Percentiles rank a stretch among this genome's conserved stretches.
phyloP scores from a whole-genome alignment of 2,888 invertebrate genomes.

The Spialia ferax region DNA sequence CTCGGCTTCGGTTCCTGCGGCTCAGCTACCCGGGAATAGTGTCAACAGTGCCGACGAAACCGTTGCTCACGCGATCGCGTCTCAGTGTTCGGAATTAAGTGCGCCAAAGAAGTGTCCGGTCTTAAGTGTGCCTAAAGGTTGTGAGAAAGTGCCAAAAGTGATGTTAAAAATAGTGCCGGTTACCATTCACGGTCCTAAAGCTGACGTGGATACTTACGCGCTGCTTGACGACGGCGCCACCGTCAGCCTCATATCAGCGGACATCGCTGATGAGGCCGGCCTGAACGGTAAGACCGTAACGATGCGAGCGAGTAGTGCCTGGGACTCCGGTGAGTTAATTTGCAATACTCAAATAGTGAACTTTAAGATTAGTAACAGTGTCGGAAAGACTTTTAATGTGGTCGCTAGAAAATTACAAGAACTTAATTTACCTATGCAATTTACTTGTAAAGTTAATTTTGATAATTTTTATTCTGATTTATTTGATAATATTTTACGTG shows the following conservation, averaged over 20 bases:
- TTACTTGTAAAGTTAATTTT: constrained; percentile 10
- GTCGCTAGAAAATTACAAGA: constrained; percentile 21
- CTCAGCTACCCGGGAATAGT: background rate
- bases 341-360: constrained; percentile 17
- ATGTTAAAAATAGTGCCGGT: constrained; percentile 44
- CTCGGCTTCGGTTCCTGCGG: background rate
- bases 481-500: constrained; percentile 7
- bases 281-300: constrained; percentile 27
- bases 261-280: constrained; percentile 36
- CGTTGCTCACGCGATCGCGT: constrained; percentile 17
- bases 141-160: constrained; percentile 15
- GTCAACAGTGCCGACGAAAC: background rate
- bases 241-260: constrained; percentile 36
- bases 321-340: constrained; percentile 20
- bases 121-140: too few relatives aligned
- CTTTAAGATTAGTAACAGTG: background rate
- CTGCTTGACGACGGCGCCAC: constrained; percentile 45
- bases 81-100: constrained; percentile 16
- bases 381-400: constrained; percentile 7
- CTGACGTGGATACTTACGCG: constrained; percentile 36
- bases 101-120: constrained; percentile 3
- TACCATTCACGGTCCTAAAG: constrained; percentile 40
- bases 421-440: constrained; percentile 29
- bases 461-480: constrained; percentile 4
- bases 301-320: constrained; percentile 19